A percentile compares a stretch with the other conserved stretches of the same genome.
These are phyloP conservation scores for Trachelus tabidus DNA, from an alignment of 2,888 invertebrate genomes.

Conservation along the genomic window DNA sequence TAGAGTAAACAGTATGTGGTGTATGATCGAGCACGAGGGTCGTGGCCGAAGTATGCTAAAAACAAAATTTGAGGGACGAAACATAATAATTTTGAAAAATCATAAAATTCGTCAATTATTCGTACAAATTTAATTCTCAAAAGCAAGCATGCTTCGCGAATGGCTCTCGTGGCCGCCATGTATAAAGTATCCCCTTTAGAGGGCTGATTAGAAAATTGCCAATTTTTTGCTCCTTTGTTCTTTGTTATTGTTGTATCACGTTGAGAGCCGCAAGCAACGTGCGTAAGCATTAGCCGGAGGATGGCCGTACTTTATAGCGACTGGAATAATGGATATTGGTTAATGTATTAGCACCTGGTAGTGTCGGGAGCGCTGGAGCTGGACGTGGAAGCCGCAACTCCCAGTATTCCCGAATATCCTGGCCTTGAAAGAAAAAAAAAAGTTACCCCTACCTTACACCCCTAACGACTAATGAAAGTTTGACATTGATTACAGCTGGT, in stretches of 20 bases:
- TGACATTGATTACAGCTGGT: conserved; percentile 74
- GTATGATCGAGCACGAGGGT: conserved; percentile 24
- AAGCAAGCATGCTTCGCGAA: conserved; percentile 2
- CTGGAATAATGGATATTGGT: neutral
- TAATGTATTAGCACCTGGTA: conserved; percentile 51
- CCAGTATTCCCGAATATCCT: conserved; percentile 32
- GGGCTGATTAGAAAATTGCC: neutral
- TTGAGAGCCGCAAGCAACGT: neutral
- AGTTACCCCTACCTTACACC: conserved; percentile 11
- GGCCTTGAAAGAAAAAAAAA: conserved; percentile 29
- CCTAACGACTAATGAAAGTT: conserved; percentile 8
- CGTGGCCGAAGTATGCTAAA: conserved; percentile 1
- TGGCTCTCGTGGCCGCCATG: neutral
- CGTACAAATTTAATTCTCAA: neutral
- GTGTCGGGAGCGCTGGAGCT: conserved; percentile 65
- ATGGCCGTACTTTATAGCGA: neutral
- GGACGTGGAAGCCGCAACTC: conserved; percentile 59
- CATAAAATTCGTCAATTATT: neutral
- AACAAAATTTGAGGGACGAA: neutral
- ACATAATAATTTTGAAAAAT: neutral
- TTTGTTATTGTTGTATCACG: neutral
- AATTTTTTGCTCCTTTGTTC: neutral
- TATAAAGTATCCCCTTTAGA: neutral
- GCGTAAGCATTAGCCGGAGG: neutral
- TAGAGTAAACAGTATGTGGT: conserved; percentile 3